phyloP scores from a whole-genome alignment of 2,888 invertebrate genomes.

The Sialis fuliginosa region DNA sequence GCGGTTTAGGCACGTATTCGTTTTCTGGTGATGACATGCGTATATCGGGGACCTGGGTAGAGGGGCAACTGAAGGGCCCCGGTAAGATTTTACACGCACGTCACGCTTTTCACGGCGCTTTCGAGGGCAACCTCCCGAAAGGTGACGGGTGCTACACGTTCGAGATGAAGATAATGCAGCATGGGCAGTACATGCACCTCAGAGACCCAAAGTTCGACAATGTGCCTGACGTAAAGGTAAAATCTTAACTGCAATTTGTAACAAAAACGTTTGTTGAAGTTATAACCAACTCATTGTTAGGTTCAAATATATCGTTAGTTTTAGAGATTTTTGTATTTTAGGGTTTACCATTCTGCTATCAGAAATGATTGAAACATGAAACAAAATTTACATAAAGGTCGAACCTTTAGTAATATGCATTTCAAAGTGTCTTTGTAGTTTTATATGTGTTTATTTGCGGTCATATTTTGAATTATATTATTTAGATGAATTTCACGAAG shows the following conservation, averaged over 20 bases:
- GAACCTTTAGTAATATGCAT: no score
- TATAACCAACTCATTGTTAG: no score
- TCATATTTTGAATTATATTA: no score
- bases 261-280: no score
- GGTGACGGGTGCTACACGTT: constrained; percentile 63
- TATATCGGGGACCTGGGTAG: constrained; percentile 58
- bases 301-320: no score
- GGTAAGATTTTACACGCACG: constrained; percentile 52
- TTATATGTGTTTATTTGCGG: no score
- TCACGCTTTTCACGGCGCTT: constrained; percentile 52
- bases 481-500: no score
- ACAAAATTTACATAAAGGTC: no score
- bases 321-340: no score
- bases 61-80: constrained; percentile 55
- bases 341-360: no score
- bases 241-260: constrained; percentile 21
- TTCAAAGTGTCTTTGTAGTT: no score
- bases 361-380: no score
- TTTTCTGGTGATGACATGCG: constrained; percentile 39
- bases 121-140: constrained; percentile 48
- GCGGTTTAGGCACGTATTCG: constrained; percentile 63
- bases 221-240: constrained; percentile 28
- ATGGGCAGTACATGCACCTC: constrained; percentile 47
- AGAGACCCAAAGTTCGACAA: constrained; percentile 38
- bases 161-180: constrained; percentile 56